Evolutionary conservation across 1,140 invertebrate species (phyloP).

Genomic region (Drosophila teissieri): DNA sequence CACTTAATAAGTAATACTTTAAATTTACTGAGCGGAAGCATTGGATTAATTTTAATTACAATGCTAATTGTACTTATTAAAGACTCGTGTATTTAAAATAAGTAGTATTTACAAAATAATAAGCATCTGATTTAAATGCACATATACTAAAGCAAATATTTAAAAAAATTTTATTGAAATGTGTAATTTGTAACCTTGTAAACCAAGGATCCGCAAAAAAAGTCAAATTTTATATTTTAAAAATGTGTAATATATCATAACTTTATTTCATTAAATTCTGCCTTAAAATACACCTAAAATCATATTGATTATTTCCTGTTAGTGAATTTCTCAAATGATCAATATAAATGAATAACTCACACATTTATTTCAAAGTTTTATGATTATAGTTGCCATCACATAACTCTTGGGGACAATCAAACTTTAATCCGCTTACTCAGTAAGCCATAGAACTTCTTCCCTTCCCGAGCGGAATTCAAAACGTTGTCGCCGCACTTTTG

Average conservation of each 20-base stretch:
- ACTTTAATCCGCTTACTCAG: slow-evolving; percentile 30
- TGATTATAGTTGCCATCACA: slow-evolving; percentile 13
- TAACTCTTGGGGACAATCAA: slow-evolving; percentile 26
- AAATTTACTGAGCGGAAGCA: not conserved
- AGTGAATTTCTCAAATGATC: not conserved
- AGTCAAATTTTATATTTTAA: too few relatives aligned
- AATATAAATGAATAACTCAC: not conserved
- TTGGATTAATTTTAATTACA: not conserved
- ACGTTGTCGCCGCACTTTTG: slow-evolving; percentile 15
- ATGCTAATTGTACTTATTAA: not conserved
- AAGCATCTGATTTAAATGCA: too few relatives aligned
- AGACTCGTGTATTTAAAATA: too few relatives aligned
- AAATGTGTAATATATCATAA: too few relatives aligned
- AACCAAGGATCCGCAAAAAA: too few relatives aligned
- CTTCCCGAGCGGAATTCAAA: slow-evolving; percentile 12
- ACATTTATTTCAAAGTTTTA: not conserved
- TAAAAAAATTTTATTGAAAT: too few relatives aligned
- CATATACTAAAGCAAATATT: too few relatives aligned
- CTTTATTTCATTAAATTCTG: too few relatives aligned
- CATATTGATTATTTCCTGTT: not conserved
- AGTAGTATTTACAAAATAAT: too few relatives aligned
- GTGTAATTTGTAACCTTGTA: too few relatives aligned
- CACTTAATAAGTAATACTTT: not conserved
- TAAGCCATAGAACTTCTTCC: slow-evolving; percentile 21
- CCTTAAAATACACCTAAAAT: not conserved